A percentile compares a stretch with the other conserved stretches of the same genome.
Evolutionary conservation across 2,113 vertebrate genomes (phyloP).

Genomic region (Anhinga rufa): DNA sequence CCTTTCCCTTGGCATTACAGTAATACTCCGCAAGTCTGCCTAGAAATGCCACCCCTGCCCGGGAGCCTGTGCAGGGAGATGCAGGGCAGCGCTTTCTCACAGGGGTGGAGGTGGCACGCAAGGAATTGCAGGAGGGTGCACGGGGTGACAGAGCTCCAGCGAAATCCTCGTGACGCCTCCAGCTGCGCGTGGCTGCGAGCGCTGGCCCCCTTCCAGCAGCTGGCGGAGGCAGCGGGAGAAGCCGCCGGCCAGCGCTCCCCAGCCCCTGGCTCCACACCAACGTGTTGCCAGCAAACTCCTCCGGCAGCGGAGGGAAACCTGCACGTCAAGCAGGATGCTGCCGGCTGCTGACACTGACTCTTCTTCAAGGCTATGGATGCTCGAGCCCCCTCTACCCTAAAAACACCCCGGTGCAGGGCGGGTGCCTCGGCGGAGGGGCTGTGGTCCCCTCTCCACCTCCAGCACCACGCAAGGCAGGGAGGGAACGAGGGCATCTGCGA

Average conservation of each 20-base stretch:
- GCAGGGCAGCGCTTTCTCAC: not conserved
- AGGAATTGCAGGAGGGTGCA: not conserved
- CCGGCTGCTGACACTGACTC: not conserved
- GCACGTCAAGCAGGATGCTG: not conserved
- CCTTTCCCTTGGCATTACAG: not conserved
- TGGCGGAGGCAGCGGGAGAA: not conserved
- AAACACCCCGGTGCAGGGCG: not conserved
- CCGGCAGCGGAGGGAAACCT: not conserved
- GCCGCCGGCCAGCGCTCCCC: not conserved
- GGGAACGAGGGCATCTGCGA: not conserved
- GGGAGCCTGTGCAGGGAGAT: not conserved
- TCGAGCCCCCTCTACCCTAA: not conserved
- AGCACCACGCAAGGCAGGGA: not conserved
- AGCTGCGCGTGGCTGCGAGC: not conserved
- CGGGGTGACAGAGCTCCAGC: not conserved
- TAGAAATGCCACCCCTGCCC: not conserved
- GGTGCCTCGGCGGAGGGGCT: not conserved
- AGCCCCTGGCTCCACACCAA: not conserved
- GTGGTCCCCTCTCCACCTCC: not conserved
- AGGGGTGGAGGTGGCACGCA: not conserved
- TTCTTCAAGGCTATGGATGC: fast-evolving
- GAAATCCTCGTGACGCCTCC: not conserved
- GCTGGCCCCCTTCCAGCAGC: not conserved
- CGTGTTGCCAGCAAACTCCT: not conserved
- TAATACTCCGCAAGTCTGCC: fast-evolving